Evolutionary conservation across 1,140 invertebrate species (phyloP), one percentile per base, ranked within the genome.

Genomic region (Pentalonia nigronervosa): DNA sequence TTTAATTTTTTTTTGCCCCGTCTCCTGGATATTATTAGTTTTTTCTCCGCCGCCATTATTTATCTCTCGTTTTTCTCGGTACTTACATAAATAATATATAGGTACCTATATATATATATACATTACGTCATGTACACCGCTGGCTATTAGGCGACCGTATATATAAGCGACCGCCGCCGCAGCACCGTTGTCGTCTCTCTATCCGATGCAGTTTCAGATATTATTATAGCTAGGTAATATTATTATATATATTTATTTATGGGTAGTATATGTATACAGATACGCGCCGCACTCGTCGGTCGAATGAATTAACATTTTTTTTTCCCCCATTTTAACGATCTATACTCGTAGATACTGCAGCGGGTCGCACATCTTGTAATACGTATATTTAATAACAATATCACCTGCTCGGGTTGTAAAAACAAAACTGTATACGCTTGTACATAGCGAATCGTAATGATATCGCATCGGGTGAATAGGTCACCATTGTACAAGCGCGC

Each of bases 341-440:
- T 41, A 17, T 90, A 90, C 36, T 90, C 88, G 53, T 41, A 56
- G 88, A 60, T 90, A 60, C n/a, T 41, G 25, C 53, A 8, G 47
- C n/a, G 23, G 87, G n/a, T 89, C 48, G 50, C 17, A 87, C 23
- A 83, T 41, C 36, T 86, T 41, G 14, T 41, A 86, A 41, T 86
- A 86, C 36, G 25, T 86, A 30, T 41, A 45, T 25, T 34, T 83
- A 34, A 83, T 36, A 83, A 34, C 30, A 48, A 89, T 50, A 89
- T 60, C 88, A 90, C 88, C 88, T 90, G 88, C 50, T 60, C 53
- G 53, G 88, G 88, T 60, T 41, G 88, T 90, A 60, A 90, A 90
- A 90, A 56, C 53, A 60, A 56, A 47, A 60, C 50, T 47, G 76
- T 47, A 50, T 23, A 90, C 36, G 34, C 36, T 90, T 56, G 86